Evolutionary conservation across 1,140 invertebrate species (phyloP).

Genomic region (Wasmannia auropunctata): DNA sequence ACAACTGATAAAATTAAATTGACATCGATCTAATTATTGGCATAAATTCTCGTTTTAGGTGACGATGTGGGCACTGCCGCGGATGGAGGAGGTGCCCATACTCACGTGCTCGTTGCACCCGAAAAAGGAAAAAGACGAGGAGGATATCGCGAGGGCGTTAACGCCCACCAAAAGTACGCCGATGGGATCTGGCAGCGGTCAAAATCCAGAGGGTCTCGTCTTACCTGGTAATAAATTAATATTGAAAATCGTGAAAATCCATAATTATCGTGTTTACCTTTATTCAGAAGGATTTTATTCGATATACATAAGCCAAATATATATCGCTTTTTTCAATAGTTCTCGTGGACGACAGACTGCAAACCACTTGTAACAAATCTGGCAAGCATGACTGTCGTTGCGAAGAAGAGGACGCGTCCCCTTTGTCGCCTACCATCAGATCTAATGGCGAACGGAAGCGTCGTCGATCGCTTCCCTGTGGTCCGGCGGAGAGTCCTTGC

Average conservation of each 20-base stretch:
- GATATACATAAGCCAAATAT: not conserved
- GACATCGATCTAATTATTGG: slow-evolving; percentile 16
- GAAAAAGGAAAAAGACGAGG: slow-evolving; percentile 77
- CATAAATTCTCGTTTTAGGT: slow-evolving; percentile 81
- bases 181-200: slow-evolving; percentile 53
- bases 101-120: slow-evolving; percentile 87
- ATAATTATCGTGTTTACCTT: not conserved
- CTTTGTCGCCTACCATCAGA: slow-evolving; percentile 78
- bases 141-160: slow-evolving; percentile 79
- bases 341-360: slow-evolving; percentile 89
- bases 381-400: slow-evolving; percentile 90
- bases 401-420: slow-evolving; percentile 86
- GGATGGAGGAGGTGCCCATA: slow-evolving; percentile 88
- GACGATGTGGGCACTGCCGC: slow-evolving; percentile 89
- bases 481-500: slow-evolving; percentile 56
- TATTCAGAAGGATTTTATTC: not conserved
- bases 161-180: slow-evolving; percentile 82
- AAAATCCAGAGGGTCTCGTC: slow-evolving; percentile 75
- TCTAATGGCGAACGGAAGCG: slow-evolving; percentile 81
- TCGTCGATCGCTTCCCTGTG: slow-evolving; percentile 82
- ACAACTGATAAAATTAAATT: not conserved
- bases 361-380: slow-evolving; percentile 89
- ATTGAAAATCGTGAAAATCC: not conserved
- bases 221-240: slow-evolving; percentile 76
- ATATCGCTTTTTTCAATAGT: slow-evolving; percentile 59